Conservation (phyloP, 2,797 vertebrate genomes). For the Gallirallus australis region DNA sequence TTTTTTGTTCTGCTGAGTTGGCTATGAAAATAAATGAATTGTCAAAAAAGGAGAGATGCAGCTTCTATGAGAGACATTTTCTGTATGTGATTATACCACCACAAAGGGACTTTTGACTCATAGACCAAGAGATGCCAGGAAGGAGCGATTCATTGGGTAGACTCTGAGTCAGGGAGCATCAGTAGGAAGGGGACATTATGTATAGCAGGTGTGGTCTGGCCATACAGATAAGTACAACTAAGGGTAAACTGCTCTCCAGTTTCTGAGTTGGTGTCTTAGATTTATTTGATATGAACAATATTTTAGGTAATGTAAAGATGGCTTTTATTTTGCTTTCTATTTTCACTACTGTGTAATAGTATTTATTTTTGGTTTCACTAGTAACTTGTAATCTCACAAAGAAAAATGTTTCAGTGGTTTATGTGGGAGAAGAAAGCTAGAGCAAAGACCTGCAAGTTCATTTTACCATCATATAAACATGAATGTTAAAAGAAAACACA, state of each 20-base stretch:
- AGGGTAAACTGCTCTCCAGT: not conserved
- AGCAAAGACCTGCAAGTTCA: not conserved
- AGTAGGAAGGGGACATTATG: not conserved
- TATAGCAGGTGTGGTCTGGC: not conserved
- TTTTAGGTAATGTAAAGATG: not conserved
- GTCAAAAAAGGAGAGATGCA: not conserved
- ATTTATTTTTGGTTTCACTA: not conserved
- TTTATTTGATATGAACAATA: not conserved
- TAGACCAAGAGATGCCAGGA: not conserved
- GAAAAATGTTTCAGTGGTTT: not conserved
- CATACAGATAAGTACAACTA: not conserved
- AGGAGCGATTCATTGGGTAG: not conserved
- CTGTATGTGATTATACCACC: not conserved
- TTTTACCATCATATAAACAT: not conserved
- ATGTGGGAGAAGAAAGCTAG: not conserved
- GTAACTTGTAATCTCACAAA: not conserved
- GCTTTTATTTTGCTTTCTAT: not conserved
- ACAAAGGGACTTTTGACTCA: not conserved
- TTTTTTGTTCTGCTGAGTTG: not conserved
- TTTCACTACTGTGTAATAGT: not conserved
- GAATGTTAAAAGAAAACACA: not conserved
- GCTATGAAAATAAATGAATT: not conserved
- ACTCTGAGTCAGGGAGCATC: not conserved
- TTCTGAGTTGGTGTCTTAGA: not conserved
- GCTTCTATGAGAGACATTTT: not conserved